phyloP scores from a whole-genome alignment of 2,888 invertebrate species.

The Aphidoletes aphidimyza region DNA sequence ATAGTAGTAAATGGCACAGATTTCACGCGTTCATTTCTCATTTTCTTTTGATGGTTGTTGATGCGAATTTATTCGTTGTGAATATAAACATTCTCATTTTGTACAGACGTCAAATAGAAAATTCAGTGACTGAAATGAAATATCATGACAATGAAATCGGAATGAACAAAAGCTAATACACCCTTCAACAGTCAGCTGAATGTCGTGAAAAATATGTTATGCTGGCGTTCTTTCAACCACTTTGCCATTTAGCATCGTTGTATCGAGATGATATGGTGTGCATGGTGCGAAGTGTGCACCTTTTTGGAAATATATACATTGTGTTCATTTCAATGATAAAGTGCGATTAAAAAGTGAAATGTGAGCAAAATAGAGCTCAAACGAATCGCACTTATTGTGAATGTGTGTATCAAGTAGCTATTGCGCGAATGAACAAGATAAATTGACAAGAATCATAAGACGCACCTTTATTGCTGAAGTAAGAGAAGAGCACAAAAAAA shows the following conservation, averaged over 20 bases:
- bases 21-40: neutral
- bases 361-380: neutral
- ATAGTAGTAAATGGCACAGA: neutral
- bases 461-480: neutral
- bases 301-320: neutral
- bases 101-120: neutral
- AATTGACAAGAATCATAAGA: slow-evolving; percentile 9
- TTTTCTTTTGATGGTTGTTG: neutral
- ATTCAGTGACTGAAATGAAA: neutral
- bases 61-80: no score
- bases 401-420: neutral
- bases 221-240: neutral
- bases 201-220: neutral
- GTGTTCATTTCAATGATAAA: slow-evolving; percentile 39
- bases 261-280: neutral
- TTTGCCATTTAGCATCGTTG: neutral
- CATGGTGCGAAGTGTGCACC: neutral
- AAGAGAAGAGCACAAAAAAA: no score
- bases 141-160: neutral
- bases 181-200: neutral
- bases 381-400: neutral
- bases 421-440: neutral
- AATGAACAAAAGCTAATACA: neutral
- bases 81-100: no score
- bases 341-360: slow-evolving; percentile 1